Evolutionary conservation across 2,888 invertebrate species (phyloP).

Genomic region (Mechanitis mazaeus): DNA sequence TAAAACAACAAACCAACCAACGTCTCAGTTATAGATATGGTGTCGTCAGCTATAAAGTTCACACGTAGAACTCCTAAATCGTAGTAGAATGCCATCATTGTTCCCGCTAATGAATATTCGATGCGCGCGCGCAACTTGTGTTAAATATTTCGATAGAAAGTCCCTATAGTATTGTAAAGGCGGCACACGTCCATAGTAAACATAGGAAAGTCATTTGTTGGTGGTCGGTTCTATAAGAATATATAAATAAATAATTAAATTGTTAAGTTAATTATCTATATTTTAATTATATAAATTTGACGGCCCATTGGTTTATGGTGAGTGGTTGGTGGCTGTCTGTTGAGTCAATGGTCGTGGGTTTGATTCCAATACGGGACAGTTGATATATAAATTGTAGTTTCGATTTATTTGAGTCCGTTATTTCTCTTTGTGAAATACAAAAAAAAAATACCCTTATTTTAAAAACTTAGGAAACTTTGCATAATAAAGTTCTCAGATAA

Average conservation of each 20-base stretch:
- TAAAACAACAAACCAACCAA: not conserved
- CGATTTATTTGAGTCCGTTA: too few relatives aligned
- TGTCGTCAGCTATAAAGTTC: constrained; percentile 26
- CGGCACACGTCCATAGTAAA: constrained; percentile 24
- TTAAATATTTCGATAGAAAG: constrained; percentile 72
- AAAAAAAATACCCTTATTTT: too few relatives aligned
- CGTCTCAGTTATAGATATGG: constrained; percentile 10
- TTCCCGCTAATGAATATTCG: constrained; percentile 57
- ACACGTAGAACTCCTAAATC: constrained; percentile 51
- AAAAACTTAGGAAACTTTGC: too few relatives aligned
- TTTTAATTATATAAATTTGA: too few relatives aligned
- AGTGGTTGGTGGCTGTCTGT: too few relatives aligned
- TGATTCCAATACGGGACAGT: too few relatives aligned
- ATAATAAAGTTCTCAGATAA: too few relatives aligned
- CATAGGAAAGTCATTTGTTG: constrained; percentile 23
- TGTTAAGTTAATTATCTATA: too few relatives aligned
- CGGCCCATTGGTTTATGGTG: too few relatives aligned
- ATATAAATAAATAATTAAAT: not conserved
- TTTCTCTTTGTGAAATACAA: too few relatives aligned
- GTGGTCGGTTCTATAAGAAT: constrained; percentile 19
- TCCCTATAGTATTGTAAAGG: constrained; percentile 43
- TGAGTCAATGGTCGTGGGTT: too few relatives aligned
- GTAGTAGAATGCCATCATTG: constrained; percentile 49
- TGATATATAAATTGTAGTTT: too few relatives aligned
- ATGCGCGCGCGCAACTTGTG: constrained; percentile 50